Evolutionary conservation across 2,888 invertebrate genomes (phyloP).

Genomic region (Allacma fusca): DNA sequence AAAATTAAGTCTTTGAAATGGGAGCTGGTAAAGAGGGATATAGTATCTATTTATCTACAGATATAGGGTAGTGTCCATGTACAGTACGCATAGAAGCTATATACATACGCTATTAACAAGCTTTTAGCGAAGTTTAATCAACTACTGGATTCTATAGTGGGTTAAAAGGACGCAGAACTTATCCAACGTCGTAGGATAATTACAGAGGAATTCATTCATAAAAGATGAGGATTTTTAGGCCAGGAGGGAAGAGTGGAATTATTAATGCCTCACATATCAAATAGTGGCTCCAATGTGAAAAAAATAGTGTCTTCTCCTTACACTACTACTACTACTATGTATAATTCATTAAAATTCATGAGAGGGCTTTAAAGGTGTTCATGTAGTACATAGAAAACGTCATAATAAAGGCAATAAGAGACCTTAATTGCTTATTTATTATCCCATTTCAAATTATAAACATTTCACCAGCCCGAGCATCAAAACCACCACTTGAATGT

Average conservation of each 20-base stretch:
- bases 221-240: not conserved
- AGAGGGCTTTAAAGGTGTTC: slow-evolving; percentile 9
- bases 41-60: too few species aligned
- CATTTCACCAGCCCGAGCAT: slow-evolving; percentile 41
- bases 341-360: slow-evolving; percentile 43
- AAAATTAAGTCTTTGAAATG: too few species aligned
- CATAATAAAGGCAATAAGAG: slow-evolving; percentile 39
- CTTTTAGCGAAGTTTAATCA: not conserved
- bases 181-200: not conserved
- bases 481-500: not conserved
- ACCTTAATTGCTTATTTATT: slow-evolving; percentile 44
- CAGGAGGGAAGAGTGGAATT: not conserved
- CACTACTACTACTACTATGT: too few species aligned
- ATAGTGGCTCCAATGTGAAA: not conserved
- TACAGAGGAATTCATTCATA: not conserved
- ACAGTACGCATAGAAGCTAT: not conserved
- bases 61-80: too few species aligned
- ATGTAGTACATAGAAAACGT: slow-evolving; percentile 18
- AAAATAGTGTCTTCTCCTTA: not conserved
- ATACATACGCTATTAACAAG: not conserved
- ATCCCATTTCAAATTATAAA: slow-evolving; percentile 39
- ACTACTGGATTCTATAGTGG: too few species aligned
- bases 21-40: too few species aligned
- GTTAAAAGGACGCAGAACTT: not conserved
- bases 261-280: not conserved